Evolutionary conservation across 1,140 invertebrate genomes (phyloP).

Genomic region (Eupristina koningsbergeri): DNA sequence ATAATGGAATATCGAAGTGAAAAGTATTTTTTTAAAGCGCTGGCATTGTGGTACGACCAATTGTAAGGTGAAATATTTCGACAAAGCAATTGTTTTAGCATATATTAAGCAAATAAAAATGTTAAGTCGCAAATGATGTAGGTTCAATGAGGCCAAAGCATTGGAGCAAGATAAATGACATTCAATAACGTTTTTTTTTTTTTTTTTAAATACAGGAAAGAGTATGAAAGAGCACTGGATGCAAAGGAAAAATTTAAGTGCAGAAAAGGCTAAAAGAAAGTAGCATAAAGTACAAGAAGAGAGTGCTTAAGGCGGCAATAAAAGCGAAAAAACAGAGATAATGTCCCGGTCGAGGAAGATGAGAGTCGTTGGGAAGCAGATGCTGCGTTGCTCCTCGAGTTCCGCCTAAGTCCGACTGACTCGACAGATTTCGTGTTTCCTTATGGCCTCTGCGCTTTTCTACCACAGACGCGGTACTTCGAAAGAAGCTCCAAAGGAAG

Average conservation of each 20-base stretch:
- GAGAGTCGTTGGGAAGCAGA: conserved; percentile 9
- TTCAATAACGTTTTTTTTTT: not conserved
- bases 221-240: not conserved
- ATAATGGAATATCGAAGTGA: no score
- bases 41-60: no score
- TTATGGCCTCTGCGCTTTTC: conserved; percentile 14
- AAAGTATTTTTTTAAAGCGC: no score
- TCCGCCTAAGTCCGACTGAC: conserved; percentile 27
- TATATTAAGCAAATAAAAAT: no score
- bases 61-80: no score
- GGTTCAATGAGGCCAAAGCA: no score
- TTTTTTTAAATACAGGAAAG: not conserved
- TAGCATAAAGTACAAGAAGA: conserved; percentile 1
- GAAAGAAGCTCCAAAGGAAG: not conserved
- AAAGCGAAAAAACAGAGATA: conserved; percentile 18
- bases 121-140: no score
- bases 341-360: not conserved
- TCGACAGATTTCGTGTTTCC: conserved; percentile 44
- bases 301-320: not conserved
- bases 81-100: no score
- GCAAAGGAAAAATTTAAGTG: no score
- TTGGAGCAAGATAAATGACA: no score
- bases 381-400: not conserved
- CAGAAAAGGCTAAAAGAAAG: not conserved
- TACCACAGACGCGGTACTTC: conserved; percentile 16